Evolutionary conservation across 2,797 vertebrate species (phyloP), one percentile per base, ranked within the genome.

Genomic region (Intellagama lesueurii): DNA sequence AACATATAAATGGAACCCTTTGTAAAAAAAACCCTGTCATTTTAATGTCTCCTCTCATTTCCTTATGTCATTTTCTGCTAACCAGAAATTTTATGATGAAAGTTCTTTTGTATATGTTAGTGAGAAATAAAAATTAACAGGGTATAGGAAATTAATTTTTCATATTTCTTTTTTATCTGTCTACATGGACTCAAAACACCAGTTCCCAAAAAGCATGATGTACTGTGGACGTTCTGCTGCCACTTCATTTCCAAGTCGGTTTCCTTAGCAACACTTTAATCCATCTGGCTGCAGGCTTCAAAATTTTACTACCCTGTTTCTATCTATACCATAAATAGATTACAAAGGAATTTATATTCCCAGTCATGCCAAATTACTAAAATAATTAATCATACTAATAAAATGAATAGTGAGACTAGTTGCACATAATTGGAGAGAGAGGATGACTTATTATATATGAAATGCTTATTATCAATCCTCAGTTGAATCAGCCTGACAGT

Each of bases 201-300:
- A 94, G 79, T 89, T 94, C 52, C 91, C 84, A 84, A 93, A 90
- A 91, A 92, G 94, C 79, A 92, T 94, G 93, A 96, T 93, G 93
- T 96, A 95, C 92, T 93, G 92, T 90, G 93, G 95, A 96, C 89
- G 95, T 82, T 95, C 92, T 94, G 91, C 91, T 95, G 89, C 89
- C 94, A 94, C 91, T 96, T 94, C 91, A 95, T 95, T 97, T 97
- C 95, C 91, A 85, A 96, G 93, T 87, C 91, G 47, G 91, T 96
- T 97, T 94, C 95, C 96, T 93, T 97, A 95, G 95, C 92, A 97
- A 96, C 94, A 85, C 89, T 94, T 90, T 92, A 96, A 96, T 92
- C 93, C 94, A 96, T 95, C 93, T 96, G 94, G 92, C 90, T 94
- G 87, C 92, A 94, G 82, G 90, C 81, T 91, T 81, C 90, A 95